Evolutionary conservation across 2,888 invertebrate genomes (phyloP).

Genomic region (Lithophane semibrunnea): DNA sequence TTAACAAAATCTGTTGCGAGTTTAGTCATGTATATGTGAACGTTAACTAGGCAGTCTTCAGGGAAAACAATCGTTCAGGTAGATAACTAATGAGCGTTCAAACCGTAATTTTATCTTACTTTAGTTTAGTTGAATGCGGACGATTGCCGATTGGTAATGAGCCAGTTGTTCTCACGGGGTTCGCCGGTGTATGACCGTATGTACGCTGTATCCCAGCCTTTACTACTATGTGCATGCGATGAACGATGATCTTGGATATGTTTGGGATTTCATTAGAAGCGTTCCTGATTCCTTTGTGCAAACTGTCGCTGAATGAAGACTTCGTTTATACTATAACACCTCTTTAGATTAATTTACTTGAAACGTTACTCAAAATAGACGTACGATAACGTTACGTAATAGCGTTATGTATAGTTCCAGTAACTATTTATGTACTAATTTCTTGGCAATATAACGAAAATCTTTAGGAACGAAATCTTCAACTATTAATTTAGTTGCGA

Average conservation of each 20-base stretch:
- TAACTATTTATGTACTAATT: no score
- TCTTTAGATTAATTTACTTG: background rate
- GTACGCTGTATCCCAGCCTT: constrained; percentile 19
- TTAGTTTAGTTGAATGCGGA: constrained; percentile 49
- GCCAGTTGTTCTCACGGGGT: constrained; percentile 59
- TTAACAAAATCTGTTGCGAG: constrained; percentile 4
- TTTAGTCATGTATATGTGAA: constrained; percentile 17
- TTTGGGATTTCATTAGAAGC: background rate
- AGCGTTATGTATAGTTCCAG: no score
- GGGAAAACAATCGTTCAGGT: constrained; percentile 48
- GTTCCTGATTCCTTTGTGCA: background rate
- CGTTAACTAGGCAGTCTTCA: constrained; percentile 27
- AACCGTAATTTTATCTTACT: constrained; percentile 47
- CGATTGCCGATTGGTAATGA: constrained; percentile 63
- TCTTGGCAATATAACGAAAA: no score
- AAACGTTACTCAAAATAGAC: no score
- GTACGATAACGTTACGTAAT: no score
- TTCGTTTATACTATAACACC: background rate
- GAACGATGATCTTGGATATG: constrained; percentile 16
- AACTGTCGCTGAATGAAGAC: background rate
- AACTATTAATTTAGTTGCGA: no score
- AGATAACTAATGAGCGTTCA: constrained; percentile 55
- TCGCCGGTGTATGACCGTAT: background rate
- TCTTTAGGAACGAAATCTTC: no score
- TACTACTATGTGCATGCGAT: constrained; percentile 18